Evolutionary conservation across 2,113 vertebrate genomes (phyloP).

Genomic region (Sprattus sprattus): DNA sequence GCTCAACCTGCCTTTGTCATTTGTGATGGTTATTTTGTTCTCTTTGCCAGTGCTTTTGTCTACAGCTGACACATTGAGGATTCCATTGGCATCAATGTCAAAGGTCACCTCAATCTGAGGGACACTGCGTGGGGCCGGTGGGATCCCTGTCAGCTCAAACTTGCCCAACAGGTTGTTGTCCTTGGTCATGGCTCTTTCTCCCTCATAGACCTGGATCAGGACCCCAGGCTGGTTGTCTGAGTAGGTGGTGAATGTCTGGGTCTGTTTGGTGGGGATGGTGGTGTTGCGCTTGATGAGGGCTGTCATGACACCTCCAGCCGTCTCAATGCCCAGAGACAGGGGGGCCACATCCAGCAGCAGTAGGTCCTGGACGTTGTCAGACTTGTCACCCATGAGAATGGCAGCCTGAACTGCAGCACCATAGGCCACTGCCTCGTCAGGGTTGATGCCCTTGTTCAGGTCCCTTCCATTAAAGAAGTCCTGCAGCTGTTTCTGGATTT

Average conservation of each 20-base stretch:
- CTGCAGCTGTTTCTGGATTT: neutral
- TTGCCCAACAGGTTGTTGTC: conserved; percentile 2
- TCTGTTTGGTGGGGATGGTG: conserved; percentile 10
- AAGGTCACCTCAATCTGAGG: neutral
- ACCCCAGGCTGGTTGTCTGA: neutral
- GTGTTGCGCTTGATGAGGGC: conserved; percentile 6
- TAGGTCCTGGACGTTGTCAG: neutral
- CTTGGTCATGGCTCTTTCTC: neutral
- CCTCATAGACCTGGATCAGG: neutral
- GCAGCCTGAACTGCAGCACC: conserved; percentile 9
- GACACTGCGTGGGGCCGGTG: neutral
- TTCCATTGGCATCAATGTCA: neutral
- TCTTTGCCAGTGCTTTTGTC: conserved; percentile 7
- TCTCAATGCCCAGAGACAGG: conserved; percentile 4
- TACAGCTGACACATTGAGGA: conserved; percentile 4
- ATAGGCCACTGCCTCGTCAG: conserved; percentile 6
- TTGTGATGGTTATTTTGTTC: conserved; percentile 2
- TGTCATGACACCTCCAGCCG: neutral
- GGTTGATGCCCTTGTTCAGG: conserved; percentile 6
- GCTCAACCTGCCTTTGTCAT: conserved; percentile 3
- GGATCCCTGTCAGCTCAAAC: neutral
- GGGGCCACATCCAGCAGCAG: conserved; percentile 2
- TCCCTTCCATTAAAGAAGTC: neutral
- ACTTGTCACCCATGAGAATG: conserved; percentile 7
- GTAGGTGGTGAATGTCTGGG: neutral